Evolutionary conservation across 2,797 vertebrate genomes (phyloP), one percentile per base, ranked within the genome.

Genomic region (Eulemur rubriventer): DNA sequence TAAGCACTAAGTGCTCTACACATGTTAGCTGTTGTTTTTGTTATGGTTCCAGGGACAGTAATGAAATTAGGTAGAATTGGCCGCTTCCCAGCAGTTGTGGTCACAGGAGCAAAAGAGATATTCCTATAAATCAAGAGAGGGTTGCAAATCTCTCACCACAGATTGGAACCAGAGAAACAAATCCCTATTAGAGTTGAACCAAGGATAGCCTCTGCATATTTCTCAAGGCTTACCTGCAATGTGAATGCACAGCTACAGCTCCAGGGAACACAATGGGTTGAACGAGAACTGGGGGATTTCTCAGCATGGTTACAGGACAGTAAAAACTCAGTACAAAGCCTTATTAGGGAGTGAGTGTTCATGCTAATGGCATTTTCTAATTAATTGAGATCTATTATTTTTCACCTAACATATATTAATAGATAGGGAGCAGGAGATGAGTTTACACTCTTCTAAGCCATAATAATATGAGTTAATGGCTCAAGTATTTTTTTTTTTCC

Each of bases 401-500:
- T 73, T 43, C n/a, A 55, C 16, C 50, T 67, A 48, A 57, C 52
- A 20, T 59, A 80, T 28, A 59, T 28, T 59, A 67, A 91, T 4
- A 16, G 1, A 91, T 43, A 35, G 28, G 48, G 35, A 79, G 18
- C 11, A 52, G 14, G 52, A 63, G 75, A 22, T 43, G 22, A 93
- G 73, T 55, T 85, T 87, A 92, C 57, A 80, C 26, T 81, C 65
- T 63, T 30, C 65, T 46, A 89, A 94, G 52, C 26, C 48, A 35
- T 65, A 89, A 84, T 91, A 28, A 97, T 89, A 28, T 72, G 55
- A 94, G n/a, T 94, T 67, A 79, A 80, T 81, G 14, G 20, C 7
- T 79, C n/a, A 52, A 59, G 12, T 55, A 59, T 81, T 73, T 92
- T 69, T 78, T 78, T 65, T 65, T 41, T 43, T 20, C 43, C 59